Evolutionary conservation across 2,113 vertebrate species (phyloP).

Genomic region (Hystrix cristata): DNA sequence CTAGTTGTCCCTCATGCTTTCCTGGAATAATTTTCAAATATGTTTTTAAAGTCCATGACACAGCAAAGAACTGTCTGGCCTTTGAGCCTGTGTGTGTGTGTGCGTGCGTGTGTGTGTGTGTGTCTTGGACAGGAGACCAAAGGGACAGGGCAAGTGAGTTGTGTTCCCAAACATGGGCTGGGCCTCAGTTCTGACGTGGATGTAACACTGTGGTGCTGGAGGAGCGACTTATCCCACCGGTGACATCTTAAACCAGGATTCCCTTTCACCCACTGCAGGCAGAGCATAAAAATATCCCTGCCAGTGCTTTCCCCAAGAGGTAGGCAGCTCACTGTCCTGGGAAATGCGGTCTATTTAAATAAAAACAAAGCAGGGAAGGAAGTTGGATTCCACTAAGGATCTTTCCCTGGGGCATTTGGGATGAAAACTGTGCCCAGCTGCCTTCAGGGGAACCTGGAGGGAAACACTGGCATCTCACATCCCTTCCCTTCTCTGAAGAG

Average conservation of each 20-base stretch:
- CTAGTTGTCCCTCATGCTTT: not conserved
- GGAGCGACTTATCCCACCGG: not conserved
- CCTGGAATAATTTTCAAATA: not conserved
- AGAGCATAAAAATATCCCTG: constrained; percentile 59
- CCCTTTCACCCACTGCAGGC: constrained; percentile 58
- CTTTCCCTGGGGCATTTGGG: not conserved
- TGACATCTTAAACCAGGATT: constrained; percentile 39
- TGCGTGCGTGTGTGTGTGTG: no score
- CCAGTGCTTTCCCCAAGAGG: not conserved
- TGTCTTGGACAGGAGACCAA: not conserved
- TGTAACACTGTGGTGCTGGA: not conserved
- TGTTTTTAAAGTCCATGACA: not conserved
- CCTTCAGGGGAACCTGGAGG: not conserved
- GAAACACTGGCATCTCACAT: not conserved
- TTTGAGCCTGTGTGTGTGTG: not conserved
- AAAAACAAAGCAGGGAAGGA: not conserved
- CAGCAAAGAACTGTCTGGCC: not conserved
- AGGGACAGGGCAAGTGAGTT: not conserved
- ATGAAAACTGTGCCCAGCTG: not conserved
- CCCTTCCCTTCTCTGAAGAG: not conserved
- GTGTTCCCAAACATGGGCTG: not conserved
- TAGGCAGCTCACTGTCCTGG: not conserved
- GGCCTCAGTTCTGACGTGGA: not conserved
- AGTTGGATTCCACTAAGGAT: not conserved
- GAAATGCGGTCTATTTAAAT: constrained; percentile 40